Conservation (phyloP, 1,140 invertebrate species). For the Drosophila sucinea region DNA sequence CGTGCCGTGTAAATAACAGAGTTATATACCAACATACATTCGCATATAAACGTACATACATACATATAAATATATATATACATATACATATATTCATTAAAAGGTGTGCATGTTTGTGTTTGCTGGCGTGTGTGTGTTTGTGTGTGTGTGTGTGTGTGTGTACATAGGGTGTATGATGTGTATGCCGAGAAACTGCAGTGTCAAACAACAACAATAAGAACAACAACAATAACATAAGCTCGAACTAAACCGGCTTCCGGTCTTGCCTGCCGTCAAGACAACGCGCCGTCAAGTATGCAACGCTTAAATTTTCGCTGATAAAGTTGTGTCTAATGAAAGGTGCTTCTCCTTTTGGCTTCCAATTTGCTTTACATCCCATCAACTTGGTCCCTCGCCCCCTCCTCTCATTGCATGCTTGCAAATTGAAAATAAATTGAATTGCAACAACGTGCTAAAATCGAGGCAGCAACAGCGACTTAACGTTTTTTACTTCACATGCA, state of each 20-base stretch:
- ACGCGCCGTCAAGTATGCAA: constrained; percentile 32
- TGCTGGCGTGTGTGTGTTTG: constrained; percentile 6
- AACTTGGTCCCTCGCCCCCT: background rate
- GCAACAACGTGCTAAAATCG: constrained; percentile 73
- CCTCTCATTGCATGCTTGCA: constrained; percentile 60
- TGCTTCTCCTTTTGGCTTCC: constrained; percentile 28
- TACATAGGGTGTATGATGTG: constrained; percentile 32
- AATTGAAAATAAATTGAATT: constrained; percentile 82
- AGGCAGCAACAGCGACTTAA: constrained; percentile 33
- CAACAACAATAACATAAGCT: constrained; percentile 31
- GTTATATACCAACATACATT: constrained; percentile 21
- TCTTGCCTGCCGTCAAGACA: constrained; percentile 30
- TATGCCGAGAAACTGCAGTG: constrained; percentile 47
- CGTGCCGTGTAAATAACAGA: constrained; percentile 67
- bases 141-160: constrained; percentile 36
- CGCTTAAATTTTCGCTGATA: constrained; percentile 62
- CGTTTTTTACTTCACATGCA: constrained; percentile 13
- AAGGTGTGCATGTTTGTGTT: constrained; percentile 23
- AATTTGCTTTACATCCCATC: constrained; percentile 3
- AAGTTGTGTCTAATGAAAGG: constrained; percentile 72
- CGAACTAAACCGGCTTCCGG: constrained; percentile 33
- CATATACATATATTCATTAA: constrained; percentile 23
- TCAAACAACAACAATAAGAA: constrained; percentile 49
- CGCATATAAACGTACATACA: constrained; percentile 22
- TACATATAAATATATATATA: background rate